Evolutionary conservation across 2,888 invertebrate genomes (phyloP).

Genomic region (Tenthredo notha): DNA sequence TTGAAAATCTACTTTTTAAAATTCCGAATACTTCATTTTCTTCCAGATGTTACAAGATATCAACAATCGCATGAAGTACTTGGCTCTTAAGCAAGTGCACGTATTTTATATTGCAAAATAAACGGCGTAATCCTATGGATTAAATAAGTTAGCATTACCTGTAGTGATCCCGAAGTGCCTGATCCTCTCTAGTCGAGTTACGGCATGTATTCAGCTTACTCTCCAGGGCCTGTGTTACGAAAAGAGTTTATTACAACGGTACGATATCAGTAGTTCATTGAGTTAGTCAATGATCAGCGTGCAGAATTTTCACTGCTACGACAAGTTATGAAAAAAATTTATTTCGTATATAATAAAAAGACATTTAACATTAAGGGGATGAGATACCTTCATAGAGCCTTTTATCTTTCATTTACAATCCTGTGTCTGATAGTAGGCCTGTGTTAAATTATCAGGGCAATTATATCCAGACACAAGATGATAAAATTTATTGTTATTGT

Average conservation of each 20-base stretch:
- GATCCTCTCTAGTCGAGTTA: constrained; percentile 76
- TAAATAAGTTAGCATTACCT: constrained; percentile 73
- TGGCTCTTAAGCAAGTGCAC: constrained; percentile 45
- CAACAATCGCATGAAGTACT: constrained; percentile 49
- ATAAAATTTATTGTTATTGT: neutral
- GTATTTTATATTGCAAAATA: constrained; percentile 58
- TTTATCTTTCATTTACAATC: neutral
- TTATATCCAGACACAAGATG: constrained; percentile 23
- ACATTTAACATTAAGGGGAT: constrained; percentile 17
- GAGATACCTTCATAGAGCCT: constrained; percentile 28
- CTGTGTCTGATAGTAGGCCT: neutral
- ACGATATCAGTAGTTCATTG: constrained; percentile 10
- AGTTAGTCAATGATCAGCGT: constrained; percentile 15
- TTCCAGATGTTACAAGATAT: neutral
- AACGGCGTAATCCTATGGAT: constrained; percentile 62
- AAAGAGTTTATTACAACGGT: constrained; percentile 44
- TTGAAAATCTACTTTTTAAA: neutral
- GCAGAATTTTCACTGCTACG: neutral
- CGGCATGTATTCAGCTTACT: constrained; percentile 76
- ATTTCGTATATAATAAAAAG: neutral
- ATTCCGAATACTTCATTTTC: neutral
- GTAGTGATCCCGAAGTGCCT: constrained; percentile 76
- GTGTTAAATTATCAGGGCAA: neutral
- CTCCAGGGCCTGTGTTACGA: constrained; percentile 73
- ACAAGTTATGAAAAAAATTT: neutral